phyloP scores from a whole-genome alignment of 2,888 invertebrate species.

The Aquatica leii region DNA sequence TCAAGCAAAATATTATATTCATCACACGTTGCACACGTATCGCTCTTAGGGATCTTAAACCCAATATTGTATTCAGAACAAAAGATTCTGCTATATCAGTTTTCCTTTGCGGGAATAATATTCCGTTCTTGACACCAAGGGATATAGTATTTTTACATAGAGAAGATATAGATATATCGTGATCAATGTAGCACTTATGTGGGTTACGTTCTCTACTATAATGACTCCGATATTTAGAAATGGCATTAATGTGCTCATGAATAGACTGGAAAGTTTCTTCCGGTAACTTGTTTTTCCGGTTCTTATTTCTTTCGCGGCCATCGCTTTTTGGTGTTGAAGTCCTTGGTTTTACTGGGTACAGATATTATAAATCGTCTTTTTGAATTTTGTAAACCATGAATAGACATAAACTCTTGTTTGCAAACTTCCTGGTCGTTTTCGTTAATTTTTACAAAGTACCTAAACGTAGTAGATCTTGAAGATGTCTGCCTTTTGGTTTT shows the following conservation, averaged over 20 bases:
- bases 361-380: background rate
- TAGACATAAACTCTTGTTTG: conserved; percentile 12
- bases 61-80: conserved; percentile 37
- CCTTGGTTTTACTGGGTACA: conserved; percentile 3
- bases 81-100: conserved; percentile 31
- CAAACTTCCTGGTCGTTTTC: conserved; percentile 7
- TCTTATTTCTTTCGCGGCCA: conserved; percentile 29
- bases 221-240: conserved; percentile 23
- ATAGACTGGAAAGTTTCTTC: conserved; percentile 14
- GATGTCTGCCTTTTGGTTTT: no score
- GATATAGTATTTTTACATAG: conserved; percentile 34
- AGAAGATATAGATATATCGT: conserved; percentile 31
- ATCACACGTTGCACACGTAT: conserved; percentile 37
- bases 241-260: conserved; percentile 23
- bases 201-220: conserved; percentile 15
- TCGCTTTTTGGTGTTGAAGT: conserved; percentile 19
- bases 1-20: background rate
- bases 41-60: conserved; percentile 41
- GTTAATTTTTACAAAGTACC: conserved; percentile 17
- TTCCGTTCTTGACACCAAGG: conserved; percentile 32
- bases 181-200: conserved; percentile 23
- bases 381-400: conserved; percentile 15
- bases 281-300: conserved; percentile 29
- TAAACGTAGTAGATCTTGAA: no score
- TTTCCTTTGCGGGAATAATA: conserved; percentile 27